phyloP scores from a whole-genome alignment of 35 echinoderm and acorn worm species.

The Stichopus chloronotus region DNA sequence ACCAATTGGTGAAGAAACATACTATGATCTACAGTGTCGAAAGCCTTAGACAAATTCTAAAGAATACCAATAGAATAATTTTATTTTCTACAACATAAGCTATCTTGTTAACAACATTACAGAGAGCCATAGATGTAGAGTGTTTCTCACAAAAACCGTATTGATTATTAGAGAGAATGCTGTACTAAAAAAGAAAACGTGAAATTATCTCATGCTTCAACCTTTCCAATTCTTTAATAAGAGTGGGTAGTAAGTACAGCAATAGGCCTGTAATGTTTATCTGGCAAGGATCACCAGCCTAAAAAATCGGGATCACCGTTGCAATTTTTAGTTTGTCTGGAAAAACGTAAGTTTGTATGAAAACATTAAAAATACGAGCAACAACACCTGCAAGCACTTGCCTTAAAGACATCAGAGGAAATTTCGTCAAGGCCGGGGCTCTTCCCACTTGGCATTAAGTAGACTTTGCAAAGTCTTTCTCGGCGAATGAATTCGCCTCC shows the following conservation, averaged over 20 bases:
- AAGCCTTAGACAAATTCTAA: background rate
- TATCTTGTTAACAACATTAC: background rate
- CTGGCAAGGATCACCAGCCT: background rate
- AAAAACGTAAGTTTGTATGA: background rate
- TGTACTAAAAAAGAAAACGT: background rate
- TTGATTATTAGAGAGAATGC: background rate
- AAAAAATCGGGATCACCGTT: background rate
- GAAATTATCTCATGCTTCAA: background rate
- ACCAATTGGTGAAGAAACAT: background rate
- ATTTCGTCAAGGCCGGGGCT: background rate
- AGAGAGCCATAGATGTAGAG: background rate
- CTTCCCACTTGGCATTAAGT: no score
- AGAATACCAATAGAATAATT: background rate
- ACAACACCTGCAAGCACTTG: background rate
- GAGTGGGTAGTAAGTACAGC: background rate
- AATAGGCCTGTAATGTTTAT: background rate
- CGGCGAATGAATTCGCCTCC: no score
- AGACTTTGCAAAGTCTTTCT: no score
- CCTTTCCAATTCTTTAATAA: background rate
- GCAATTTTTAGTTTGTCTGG: no score
- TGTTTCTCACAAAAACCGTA: background rate
- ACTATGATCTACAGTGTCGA: background rate
- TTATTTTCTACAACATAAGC: no score
- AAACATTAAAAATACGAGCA: background rate
- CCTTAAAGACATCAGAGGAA: background rate